These are phyloP conservation scores for Tiliacea citrago DNA, from an alignment of 2,888 invertebrate species.

Conservation along the genomic window DNA sequence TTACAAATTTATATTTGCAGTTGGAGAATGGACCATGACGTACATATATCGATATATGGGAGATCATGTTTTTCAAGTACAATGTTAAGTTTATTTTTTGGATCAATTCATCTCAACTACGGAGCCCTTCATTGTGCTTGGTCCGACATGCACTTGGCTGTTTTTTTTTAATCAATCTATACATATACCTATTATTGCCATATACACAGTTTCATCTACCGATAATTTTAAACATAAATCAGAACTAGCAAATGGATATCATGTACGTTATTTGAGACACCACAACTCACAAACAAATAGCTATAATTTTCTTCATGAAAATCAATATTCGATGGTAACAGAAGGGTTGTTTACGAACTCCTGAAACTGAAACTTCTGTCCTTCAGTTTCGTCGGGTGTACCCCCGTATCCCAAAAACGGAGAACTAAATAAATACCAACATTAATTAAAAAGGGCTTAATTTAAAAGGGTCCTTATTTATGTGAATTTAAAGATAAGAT, in stretches of 20 bases:
- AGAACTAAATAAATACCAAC: slow-evolving; percentile 34
- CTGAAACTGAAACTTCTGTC: slow-evolving; percentile 1
- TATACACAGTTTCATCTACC: too few species aligned
- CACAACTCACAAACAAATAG: neutral
- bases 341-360: slow-evolving; percentile 2
- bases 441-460: slow-evolving; percentile 16
- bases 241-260: neutral
- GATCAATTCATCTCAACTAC: too few species aligned
- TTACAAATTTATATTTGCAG: neutral
- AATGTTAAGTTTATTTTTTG: too few species aligned
- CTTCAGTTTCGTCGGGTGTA: slow-evolving; percentile 12
- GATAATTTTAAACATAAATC: neutral
- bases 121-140: neutral
- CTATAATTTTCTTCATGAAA: slow-evolving; percentile 8
- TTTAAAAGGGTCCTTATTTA: slow-evolving; percentile 43
- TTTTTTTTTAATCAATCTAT: too few species aligned
- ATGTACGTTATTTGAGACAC: neutral
- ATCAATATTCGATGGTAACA: neutral
- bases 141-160: neutral
- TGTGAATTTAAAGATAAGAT: slow-evolving; percentile 23
- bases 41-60: neutral
- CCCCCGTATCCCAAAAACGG: too few species aligned
- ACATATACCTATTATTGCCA: too few species aligned
- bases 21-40: neutral
- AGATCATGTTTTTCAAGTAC: too few species aligned